Conservation (phyloP, 2,113 vertebrate genomes). For the Etia nguti region DNA sequence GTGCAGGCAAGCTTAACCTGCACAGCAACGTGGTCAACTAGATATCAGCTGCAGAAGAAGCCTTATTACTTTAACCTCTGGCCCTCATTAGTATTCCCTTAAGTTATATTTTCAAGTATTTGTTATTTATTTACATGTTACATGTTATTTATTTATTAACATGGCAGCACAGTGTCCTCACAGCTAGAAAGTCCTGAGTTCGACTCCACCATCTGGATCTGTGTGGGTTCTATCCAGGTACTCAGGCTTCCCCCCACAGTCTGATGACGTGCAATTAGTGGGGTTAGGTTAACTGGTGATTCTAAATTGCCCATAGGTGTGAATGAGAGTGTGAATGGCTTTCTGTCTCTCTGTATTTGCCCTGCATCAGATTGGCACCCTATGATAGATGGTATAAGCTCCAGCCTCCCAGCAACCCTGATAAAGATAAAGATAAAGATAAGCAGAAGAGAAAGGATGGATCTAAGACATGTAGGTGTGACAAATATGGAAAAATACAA, state of each 20-base stretch:
- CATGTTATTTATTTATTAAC: no score
- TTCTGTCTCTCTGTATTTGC: background rate
- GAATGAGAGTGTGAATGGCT: background rate
- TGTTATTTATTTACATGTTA: background rate
- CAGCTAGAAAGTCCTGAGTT: background rate
- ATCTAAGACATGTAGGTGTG: background rate
- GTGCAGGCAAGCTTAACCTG: background rate
- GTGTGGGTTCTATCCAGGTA: background rate
- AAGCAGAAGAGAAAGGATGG: background rate
- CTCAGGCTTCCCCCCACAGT: background rate
- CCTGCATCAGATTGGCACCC: background rate
- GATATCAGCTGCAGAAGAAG: background rate
- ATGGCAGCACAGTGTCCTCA: background rate
- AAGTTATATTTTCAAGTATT: background rate
- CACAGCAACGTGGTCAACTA: background rate
- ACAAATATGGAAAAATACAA: background rate
- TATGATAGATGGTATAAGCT: background rate
- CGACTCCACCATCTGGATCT: background rate
- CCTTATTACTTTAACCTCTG: conserved; percentile 5
- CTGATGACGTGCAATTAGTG: background rate
- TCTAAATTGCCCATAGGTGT: background rate
- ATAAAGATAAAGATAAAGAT: background rate
- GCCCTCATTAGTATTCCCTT: background rate
- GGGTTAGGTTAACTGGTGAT: background rate
- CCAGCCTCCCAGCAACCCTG: background rate